Evolutionary conservation across 2,888 invertebrate genomes (phyloP), one percentile per base, ranked within the genome.

Genomic region (Criorhina ranunculi): DNA sequence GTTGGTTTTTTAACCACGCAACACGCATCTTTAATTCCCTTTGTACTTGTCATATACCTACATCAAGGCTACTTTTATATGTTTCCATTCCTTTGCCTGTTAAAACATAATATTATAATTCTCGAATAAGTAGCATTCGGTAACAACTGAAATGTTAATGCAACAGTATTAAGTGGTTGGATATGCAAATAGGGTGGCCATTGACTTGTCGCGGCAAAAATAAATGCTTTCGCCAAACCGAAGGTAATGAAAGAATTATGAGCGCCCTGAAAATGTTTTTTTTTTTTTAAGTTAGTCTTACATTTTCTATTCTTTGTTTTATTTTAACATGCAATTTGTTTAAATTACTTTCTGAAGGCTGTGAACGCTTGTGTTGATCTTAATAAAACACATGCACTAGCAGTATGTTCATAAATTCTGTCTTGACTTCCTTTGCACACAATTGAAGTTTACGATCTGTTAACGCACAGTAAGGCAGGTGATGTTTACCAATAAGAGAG

Each of bases 121-220:
- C 2, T 24, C 11, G 57, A 44, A 70, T 70, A 70, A 70, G 46
- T 33, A 35, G 24, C 8, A 5, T 12, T 60, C 40, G 6, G n/a
- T 17, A 17, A 24, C 11, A 33, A 49, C 12, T n/a, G 8, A 72
- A 49, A 60, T 72, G 59, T 19, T 44, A 72, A 72, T 72, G 37
- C 44, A 72, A 40, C 5, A 11, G 66, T 51, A 66, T 35, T 42
- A 2, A 37, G 3, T 57, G 29, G 37, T 35, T 33, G 19, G 24
- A 57, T 70, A 59, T 70, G 70, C 15, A 31, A 70, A 70, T 59
- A 7, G 1, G 2, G 11, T 19, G 72, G 72, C 72, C 72, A 51
- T 60, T 72, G 72, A 72, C 72, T 72, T 72, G 35, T 9, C 11
- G 15, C n/a, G 33, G 19, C 17, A 33, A n/a, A 67, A 51, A 31